Conservation (phyloP, 1,140 invertebrate genomes). For the Scaptodrosophila lebanonensis region DNA sequence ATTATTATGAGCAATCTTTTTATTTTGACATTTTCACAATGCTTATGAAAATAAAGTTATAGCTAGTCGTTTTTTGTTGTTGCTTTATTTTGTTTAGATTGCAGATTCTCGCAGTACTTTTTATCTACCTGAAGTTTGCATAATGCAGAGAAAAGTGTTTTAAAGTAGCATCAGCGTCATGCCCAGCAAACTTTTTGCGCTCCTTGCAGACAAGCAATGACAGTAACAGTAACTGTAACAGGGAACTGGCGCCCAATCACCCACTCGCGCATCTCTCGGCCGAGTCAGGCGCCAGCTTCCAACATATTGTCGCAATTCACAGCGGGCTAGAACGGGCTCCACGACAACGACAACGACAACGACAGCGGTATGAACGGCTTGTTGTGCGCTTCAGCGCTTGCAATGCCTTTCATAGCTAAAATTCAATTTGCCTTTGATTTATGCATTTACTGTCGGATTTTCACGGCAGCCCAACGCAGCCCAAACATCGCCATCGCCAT, state of each 20-base stretch:
- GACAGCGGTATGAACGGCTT: not conserved
- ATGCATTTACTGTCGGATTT: constrained; percentile 61
- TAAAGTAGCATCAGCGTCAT: constrained; percentile 55
- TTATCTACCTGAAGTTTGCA: constrained; percentile 46
- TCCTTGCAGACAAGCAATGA: not conserved
- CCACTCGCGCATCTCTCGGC: not conserved
- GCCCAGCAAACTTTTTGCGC: constrained; percentile 51
- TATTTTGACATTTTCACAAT: too few species aligned
- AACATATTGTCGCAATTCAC: not conserved
- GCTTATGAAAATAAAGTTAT: not conserved
- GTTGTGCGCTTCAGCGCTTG: constrained; percentile 26
- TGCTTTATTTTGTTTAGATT: too few species aligned
- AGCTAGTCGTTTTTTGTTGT: constrained; percentile 20
- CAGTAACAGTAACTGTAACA: not conserved
- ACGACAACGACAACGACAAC: constrained; percentile 17
- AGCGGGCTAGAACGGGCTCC: not conserved
- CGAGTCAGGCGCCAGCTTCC: not conserved
- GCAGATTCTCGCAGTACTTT: too few species aligned
- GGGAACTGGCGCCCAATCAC: too few species aligned
- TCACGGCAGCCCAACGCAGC: constrained; percentile 23
- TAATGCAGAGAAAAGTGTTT: constrained; percentile 58
- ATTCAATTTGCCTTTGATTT: constrained; percentile 71
- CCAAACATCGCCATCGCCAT: too few species aligned
- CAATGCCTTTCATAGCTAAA: constrained; percentile 47
- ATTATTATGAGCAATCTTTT: too few species aligned